A percentile compares a stretch with the other conserved stretches of the same genome.
phyloP scores from a whole-genome alignment of 2,888 invertebrate species.

The Eudasyphora cyanicolor region DNA sequence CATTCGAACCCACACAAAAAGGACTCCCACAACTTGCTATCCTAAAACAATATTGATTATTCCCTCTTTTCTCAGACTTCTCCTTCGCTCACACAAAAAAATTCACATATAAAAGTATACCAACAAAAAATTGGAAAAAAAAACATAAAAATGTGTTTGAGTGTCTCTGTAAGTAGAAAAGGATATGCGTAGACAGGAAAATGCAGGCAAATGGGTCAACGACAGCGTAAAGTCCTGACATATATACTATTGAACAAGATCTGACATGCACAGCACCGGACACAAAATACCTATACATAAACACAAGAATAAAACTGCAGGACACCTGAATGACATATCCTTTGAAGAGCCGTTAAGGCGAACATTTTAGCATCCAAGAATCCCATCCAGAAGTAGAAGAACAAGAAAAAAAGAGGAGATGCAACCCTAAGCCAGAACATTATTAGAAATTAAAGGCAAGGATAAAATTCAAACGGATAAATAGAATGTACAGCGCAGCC shows the following conservation, averaged over 20 bases:
- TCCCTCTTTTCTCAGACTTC: too few relatives aligned
- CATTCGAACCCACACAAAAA: too few relatives aligned
- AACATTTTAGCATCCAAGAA: not conserved
- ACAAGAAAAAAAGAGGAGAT: not conserved
- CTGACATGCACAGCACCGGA: not conserved
- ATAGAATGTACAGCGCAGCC: too few relatives aligned
- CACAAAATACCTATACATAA: not conserved
- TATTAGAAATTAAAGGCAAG: not conserved
- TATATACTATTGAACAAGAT: conserved; percentile 5
- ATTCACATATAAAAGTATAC: too few relatives aligned
- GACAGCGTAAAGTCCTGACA: not conserved
- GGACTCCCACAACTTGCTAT: not conserved
- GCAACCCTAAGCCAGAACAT: not conserved
- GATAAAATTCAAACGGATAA: conserved; percentile 70
- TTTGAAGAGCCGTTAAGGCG: conserved; percentile 4
- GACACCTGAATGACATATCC: conserved; percentile 51
- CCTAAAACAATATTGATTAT: not conserved
- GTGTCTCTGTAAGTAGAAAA: not conserved
- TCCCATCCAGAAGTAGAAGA: too few relatives aligned
- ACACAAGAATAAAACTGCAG: conserved; percentile 37
- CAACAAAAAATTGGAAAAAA: too few relatives aligned
- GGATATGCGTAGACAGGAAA: not conserved
- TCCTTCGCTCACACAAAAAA: too few relatives aligned
- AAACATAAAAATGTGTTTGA: too few relatives aligned
- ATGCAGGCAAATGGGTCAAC: not conserved